Evolutionary conservation across 2,888 invertebrate genomes (phyloP), one percentile per base, ranked within the genome.

Genomic region (Ophion obscuratus): DNA sequence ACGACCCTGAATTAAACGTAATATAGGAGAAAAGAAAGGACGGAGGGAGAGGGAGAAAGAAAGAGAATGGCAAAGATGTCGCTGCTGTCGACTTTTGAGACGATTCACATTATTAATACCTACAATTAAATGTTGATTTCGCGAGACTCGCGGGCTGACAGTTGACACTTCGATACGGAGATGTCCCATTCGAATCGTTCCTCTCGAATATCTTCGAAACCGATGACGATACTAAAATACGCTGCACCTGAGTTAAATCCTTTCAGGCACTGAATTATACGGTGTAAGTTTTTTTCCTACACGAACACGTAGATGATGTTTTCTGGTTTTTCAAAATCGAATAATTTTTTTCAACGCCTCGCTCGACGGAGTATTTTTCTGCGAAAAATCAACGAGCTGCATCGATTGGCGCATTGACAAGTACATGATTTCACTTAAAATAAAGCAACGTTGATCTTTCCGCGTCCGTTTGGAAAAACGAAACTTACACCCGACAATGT

Each of bases 41-140:
- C 36, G 20, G 57, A 76, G 14, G 11, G 71, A 77, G 86, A 87
- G 71, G 70, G 82, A 73, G 31, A 66, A 24, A 47, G 61, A 62
- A 61, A 31, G 70, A 66, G 57, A n/a, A 67, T 36, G 47, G n/a
- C 20, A 62, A 75, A 59, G 6, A 40, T 79, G 75, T 59, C 78
- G 70, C 64, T 59, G 74, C 68, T 81, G 68, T 74, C 62, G 83
- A 68, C 68, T 74, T 68, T 83, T 68, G n/a, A 67, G 80, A 67
- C 77, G 78, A 81, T 78, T 53, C 53, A 77, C 57, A 81, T 83
- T 36, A 68, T 78, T 78, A 70, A 81, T 66, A 74, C 24, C 59
- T 70, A 68, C 20, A 77, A 74, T 74, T 64, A 59, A 57, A 27
- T 70, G n/a, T 78, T 83, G 40, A 78, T 80, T 81, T 62, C 74